Conservation (phyloP, 2,113 vertebrate genomes). For the Plectropomus leopardus region DNA sequence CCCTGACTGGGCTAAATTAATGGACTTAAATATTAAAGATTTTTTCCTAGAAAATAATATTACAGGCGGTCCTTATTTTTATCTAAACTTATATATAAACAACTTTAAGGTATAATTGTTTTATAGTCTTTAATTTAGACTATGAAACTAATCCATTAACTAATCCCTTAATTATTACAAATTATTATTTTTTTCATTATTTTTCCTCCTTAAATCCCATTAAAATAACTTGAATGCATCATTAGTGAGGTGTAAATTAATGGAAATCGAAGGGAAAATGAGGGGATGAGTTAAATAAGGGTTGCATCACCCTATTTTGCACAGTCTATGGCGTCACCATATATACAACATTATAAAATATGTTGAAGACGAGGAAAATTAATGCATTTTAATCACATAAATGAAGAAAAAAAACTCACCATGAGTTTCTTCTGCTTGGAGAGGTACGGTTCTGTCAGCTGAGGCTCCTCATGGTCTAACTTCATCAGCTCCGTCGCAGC, state of each 20-base stretch:
- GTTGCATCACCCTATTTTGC: neutral
- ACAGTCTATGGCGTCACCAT: too few relatives aligned
- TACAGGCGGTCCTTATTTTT: neutral
- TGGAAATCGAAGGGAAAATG: too few relatives aligned
- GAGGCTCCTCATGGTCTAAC: constrained; percentile 95
- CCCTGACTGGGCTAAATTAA: neutral
- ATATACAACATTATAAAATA: neutral
- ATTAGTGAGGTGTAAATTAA: neutral
- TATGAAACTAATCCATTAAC: neutral
- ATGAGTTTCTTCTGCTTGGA: constrained; percentile 99
- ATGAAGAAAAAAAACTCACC: constrained; percentile 82
- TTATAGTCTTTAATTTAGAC: neutral
- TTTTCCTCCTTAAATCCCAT: neutral
- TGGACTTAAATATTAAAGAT: neutral
- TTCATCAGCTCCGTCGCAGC: constrained; percentile 96
- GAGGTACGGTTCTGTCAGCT: constrained; percentile 97
- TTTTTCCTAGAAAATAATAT: neutral
- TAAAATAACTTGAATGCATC: neutral
- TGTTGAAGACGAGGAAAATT: neutral
- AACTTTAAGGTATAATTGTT: neutral
- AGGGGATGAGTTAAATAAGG: neutral
- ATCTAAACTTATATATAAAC: too few relatives aligned
- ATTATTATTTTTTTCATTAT: neutral
- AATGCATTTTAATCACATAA: neutral
- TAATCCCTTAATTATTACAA: neutral